A percentile compares a stretch with the other conserved stretches of the same genome.
Conservation (phyloP, 2,797 vertebrate genomes). For the Falco rusticolus region DNA sequence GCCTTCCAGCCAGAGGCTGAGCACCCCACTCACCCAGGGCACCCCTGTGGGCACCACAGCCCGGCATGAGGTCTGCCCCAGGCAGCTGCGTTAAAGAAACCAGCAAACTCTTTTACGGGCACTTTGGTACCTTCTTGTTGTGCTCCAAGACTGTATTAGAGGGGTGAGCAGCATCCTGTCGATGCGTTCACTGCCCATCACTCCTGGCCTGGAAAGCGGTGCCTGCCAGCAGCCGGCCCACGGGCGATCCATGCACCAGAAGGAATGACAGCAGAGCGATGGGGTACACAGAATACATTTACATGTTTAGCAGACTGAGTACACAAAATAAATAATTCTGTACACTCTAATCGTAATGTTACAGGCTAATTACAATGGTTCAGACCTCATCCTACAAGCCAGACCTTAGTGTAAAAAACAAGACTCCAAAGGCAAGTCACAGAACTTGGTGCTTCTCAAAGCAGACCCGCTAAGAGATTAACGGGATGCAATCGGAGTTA, state of each 20-base stretch:
- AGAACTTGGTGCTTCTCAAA: neutral
- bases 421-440: slow-evolving; percentile 1
- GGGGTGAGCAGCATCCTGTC: neutral
- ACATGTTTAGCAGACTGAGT: slow-evolving; percentile 60
- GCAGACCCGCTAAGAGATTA: neutral
- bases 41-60: neutral
- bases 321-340: slow-evolving; percentile 83
- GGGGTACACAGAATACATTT: slow-evolving; percentile 70
- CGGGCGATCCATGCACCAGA: neutral
- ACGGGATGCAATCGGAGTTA: neutral
- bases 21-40: neutral
- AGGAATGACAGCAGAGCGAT: slow-evolving; percentile 34
- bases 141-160: rapidly evolving
- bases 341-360: slow-evolving; percentile 66
- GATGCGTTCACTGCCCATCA: rapidly evolving
- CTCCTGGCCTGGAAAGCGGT: neutral
- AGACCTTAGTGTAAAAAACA: neutral
- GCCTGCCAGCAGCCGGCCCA: too few species aligned
- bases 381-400: neutral
- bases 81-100: rapidly evolving
- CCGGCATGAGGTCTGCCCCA: neutral
- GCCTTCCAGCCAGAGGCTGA: neutral
- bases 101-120: neutral
- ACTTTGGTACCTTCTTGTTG: neutral
- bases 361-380: slow-evolving; percentile 58